Conservation (phyloP, 2,888 invertebrate genomes). For the Nipponacmea schrenckii region DNA sequence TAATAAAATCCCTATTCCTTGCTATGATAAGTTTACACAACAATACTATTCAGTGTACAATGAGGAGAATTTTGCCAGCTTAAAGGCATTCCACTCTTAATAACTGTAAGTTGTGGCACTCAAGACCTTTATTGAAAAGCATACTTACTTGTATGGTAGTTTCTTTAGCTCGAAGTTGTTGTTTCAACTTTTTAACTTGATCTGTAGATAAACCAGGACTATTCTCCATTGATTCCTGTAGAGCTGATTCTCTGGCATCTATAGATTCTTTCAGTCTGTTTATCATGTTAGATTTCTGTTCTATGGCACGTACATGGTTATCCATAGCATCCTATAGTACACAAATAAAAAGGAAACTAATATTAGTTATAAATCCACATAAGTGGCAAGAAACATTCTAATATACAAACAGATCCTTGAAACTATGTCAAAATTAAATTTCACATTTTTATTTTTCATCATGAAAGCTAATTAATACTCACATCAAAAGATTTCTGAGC, state of each 20-base stretch:
- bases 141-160: not conserved
- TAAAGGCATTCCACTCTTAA: too few species aligned
- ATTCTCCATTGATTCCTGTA: not conserved
- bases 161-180: not conserved
- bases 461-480: not conserved
- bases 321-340: constrained; percentile 24
- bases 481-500: constrained; percentile 33
- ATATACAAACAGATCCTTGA: too few species aligned
- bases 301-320: constrained; percentile 28
- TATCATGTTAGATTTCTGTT: constrained; percentile 40
- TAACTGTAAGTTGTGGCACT: too few species aligned
- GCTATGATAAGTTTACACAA: too few species aligned
- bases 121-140: too few species aligned
- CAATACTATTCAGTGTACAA: too few species aligned
- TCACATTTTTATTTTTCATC: too few species aligned
- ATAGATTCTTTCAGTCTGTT: constrained; percentile 29
- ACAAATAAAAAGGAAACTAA: not conserved
- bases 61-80: too few species aligned
- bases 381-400: too few species aligned
- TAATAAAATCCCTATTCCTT: not conserved
- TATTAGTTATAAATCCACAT: too few species aligned
- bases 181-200: not conserved
- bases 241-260: constrained; percentile 20
- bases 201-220: constrained; percentile 1
- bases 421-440: too few species aligned